Base-by-base conservation (phyloP, 1,140 invertebrate genomes). In the Aleiodes sp. region DNA sequence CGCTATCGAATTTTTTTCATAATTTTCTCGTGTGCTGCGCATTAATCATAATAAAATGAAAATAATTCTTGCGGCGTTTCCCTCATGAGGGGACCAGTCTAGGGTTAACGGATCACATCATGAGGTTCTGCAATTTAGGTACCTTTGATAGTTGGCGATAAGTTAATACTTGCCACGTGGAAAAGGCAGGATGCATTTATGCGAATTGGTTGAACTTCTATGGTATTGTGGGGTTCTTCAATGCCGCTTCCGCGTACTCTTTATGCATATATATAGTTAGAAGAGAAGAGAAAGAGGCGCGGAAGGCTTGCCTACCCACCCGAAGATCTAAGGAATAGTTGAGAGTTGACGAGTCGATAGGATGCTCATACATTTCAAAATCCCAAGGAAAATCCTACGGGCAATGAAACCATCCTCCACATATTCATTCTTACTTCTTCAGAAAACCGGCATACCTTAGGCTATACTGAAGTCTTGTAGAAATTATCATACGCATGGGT, bases 261-360 rank as follows among this genome's bases (percentile, higher is more conserved):
- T 29, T 12, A 39, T 39, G 10, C 26, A 19, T 21, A 41, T 16
- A 19, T 62, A 10, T 8, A 64, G 16, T 14, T n/a, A 39, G 21
- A 28, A 26, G 24, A 29, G 16, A 7, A 14, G 12, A 12, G 37
- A 28, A 12, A 43, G 12, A 65, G 21, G 65, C 21, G 19, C 12
- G 52, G 19, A 28, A n/a, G 8, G 56, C 12, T 63, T 57, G 70
- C 76, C 74, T 75, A 71, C 62, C 41, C n/a, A 37, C 16, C 56
- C 66, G 69, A 80, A 83, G 81, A 84, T 84, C 81, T 80, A 72
- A 84, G 80, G 78, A 83, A 84, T 84, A 84, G 82, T 83, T 83
- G 77, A 76, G 75, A 83, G 75, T 82, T 80, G 73, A 62, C 67
- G 59, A 62, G 35, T 33, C 41, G 24, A 62, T 46, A 46, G n/a